These are phyloP conservation scores for Momotus momota DNA, from an alignment of 2,797 vertebrate species.

Conservation along the genomic window DNA sequence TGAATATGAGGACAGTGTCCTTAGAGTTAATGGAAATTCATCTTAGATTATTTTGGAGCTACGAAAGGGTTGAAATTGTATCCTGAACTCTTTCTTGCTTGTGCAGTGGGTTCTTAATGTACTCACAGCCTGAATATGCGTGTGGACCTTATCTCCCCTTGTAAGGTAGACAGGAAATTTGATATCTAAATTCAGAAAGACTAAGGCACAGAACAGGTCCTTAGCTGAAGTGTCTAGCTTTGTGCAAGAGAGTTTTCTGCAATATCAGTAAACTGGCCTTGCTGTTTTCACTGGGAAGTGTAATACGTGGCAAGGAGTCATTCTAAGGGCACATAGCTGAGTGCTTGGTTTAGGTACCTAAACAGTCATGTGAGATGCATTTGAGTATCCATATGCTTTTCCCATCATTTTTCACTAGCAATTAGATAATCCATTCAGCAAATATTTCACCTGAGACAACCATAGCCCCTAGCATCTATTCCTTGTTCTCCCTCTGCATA, in stretches of 20 bases:
- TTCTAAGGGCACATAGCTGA: neutral
- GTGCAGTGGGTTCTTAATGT: neutral
- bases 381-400: neutral
- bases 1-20: neutral
- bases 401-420: neutral
- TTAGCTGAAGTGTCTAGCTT: neutral
- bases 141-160: neutral
- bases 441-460: neutral
- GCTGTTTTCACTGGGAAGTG: neutral
- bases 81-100: neutral
- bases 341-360: neutral
- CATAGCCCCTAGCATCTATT: neutral
- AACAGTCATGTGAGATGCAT: neutral
- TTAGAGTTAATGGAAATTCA: neutral
- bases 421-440: neutral
- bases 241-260: neutral
- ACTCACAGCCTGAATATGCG: accelerated
- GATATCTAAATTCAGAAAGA: neutral
- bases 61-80: neutral
- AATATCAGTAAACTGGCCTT: neutral
- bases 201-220: neutral
- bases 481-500: neutral
- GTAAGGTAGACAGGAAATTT: neutral
- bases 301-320: neutral
- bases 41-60: neutral